Base-by-base conservation (phyloP, 1,140 invertebrate species). In the Drosophila burlai region DNA sequence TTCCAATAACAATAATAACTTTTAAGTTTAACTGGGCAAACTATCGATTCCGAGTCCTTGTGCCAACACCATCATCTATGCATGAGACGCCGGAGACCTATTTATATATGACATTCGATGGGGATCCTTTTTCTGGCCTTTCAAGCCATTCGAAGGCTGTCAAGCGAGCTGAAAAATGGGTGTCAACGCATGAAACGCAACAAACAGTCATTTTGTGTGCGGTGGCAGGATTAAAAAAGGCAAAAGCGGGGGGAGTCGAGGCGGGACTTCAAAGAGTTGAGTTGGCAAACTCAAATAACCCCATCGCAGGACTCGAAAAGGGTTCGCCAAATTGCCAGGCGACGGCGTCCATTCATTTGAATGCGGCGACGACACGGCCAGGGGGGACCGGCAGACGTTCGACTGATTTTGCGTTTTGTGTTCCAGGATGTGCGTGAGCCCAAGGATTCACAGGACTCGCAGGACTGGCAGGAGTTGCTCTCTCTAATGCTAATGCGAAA, bases 101-200 rank as follows among this genome's bases (percentile, higher is more conserved):
- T 31, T 52, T 52, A 6, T 52, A 18, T 31, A 31, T 13, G 49
- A 4, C 26, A 29, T 31, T 18, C 21, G 21, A 16, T 47, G 52
- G 9, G 21, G 6, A 24, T 58, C 55, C 55, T 50, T 36, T 69
- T 36, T 31, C 36, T 9, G 24, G 57, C 47, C 55, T 58, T 73
- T 64, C 57, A 31, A 34, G 38, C 55, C 15, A 3, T 38, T 38
- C 62, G 57, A 45, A 62, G 57, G 60, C 26, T 74, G 68, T 45
- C 52, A 76, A 78, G 36, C 46, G 75, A 75, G 43, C 71, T 69
- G 68, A 71, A 81, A 77, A 78, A 67, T 91, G 87, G 87, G 89
- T 91, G 89, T 91, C 73, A 79, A 84, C 83, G 76, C 77, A 85
- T 91, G 81, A 91, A 89, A 83, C 62, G 76, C 83, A 81, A 81